Conservation (phyloP, 1,140 invertebrate genomes). For the Bombus affinis region DNA sequence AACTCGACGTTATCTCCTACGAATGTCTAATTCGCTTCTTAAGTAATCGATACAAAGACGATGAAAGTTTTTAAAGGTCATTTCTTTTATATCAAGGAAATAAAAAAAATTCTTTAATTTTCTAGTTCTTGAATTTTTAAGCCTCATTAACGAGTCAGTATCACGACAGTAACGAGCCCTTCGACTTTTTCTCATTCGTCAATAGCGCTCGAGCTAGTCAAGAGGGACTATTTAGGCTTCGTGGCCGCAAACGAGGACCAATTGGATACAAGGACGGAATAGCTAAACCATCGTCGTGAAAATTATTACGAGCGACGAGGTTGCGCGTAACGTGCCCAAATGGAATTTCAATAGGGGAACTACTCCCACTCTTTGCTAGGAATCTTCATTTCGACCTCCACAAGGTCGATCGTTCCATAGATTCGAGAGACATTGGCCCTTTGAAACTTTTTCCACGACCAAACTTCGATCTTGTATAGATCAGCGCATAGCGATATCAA, state of each 20-base stretch:
- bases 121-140: constrained; percentile 15
- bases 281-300: constrained; percentile 63
- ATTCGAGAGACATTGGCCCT: neutral
- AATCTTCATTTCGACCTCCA: constrained; percentile 14
- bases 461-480: neutral
- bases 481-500: neutral
- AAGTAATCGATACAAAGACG: too few relatives aligned
- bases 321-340: constrained; percentile 27
- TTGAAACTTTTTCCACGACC: neutral
- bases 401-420: constrained; percentile 19
- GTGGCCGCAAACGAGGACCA: constrained; percentile 53
- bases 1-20: too few relatives aligned
- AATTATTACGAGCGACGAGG: constrained; percentile 49
- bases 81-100: too few relatives aligned
- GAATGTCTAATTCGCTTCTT: too few relatives aligned
- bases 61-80: too few relatives aligned
- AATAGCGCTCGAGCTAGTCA: constrained; percentile 13
- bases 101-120: too few relatives aligned
- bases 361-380: neutral
- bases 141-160: neutral
- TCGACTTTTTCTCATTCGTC: neutral
- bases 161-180: neutral
- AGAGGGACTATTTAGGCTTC: constrained; percentile 48
- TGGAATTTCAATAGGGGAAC: constrained; percentile 61
- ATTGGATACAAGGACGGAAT: constrained; percentile 65